Percentiles rank a stretch among this genome's conserved stretches.
phyloP scores from a whole-genome alignment of 1,140 invertebrate species.

The Archivesica marissinica region DNA sequence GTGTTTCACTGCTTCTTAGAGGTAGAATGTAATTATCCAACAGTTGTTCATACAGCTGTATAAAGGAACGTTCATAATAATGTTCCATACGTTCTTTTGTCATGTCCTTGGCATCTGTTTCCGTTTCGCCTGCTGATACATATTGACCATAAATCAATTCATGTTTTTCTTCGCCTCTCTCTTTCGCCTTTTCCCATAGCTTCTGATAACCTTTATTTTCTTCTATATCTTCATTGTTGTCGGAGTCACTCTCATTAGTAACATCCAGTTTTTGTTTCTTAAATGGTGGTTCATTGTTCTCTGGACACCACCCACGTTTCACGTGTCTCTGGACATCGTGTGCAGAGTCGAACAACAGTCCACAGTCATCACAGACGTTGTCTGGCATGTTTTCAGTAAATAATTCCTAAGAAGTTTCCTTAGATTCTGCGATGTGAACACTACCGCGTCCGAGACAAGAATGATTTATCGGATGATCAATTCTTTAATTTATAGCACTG shows the following conservation, averaged over 20 bases:
- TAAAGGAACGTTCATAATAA: neutral
- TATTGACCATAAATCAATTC: neutral
- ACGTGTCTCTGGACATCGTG: constrained; percentile 39
- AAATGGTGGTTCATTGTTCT: neutral
- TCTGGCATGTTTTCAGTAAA: constrained; percentile 4
- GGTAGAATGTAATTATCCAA: neutral
- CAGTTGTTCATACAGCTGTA: neutral
- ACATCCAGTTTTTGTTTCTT: constrained; percentile 6
- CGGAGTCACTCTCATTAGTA: neutral
- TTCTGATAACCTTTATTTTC: constrained; percentile 7
- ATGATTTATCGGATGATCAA: too few species aligned
- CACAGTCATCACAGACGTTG: constrained; percentile 31
- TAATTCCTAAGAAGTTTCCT: neutral
- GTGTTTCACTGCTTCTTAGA: neutral
- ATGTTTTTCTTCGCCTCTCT: constrained; percentile 23
- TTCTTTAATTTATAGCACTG: too few species aligned
- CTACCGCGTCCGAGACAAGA: neutral
- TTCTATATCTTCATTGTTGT: neutral
- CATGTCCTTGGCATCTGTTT: neutral
- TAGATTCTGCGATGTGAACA: constrained; percentile 1
- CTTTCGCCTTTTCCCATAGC: constrained; percentile 13
- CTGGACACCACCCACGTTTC: constrained; percentile 37
- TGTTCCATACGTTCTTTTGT: neutral
- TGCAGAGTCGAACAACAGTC: constrained; percentile 14
- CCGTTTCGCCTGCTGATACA: neutral